Conservation (phyloP, 1,140 invertebrate genomes). For the Idris sp. region DNA sequence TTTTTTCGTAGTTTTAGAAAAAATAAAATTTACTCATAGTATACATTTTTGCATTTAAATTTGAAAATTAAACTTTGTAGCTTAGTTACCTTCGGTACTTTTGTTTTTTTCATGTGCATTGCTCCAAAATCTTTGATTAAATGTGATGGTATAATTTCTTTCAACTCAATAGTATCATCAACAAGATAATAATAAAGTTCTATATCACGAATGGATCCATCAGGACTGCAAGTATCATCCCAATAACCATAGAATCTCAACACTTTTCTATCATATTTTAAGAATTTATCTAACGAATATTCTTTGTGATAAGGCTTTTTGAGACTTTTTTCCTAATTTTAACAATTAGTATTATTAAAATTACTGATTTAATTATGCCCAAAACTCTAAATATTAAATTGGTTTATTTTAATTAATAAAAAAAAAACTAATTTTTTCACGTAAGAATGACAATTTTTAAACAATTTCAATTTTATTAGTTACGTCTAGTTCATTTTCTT, state of each 20-base stretch:
- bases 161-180: constrained; percentile 93
- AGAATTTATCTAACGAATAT: constrained; percentile 84
- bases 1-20: neutral
- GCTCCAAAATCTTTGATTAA: constrained; percentile 84
- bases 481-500: too few species aligned
- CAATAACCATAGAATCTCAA: constrained; percentile 92
- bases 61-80: too few species aligned
- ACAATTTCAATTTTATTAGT: too few species aligned
- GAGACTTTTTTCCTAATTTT: constrained; percentile 60
- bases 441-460: constrained; percentile 37
- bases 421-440: too few species aligned
- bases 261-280: constrained; percentile 87
- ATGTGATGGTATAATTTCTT: constrained; percentile 85
- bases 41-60: too few species aligned
- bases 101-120: constrained; percentile 85
- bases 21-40: too few species aligned
- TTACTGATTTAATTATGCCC: constrained; percentile 16
- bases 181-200: constrained; percentile 90
- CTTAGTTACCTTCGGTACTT: constrained; percentile 89
- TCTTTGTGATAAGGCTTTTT: constrained; percentile 79
- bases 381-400: constrained; percentile 57
- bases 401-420: too few species aligned
- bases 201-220: constrained; percentile 86
- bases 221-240: constrained; percentile 88
- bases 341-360: constrained; percentile 49